phyloP scores from a whole-genome alignment of 2,797 vertebrate species.

The Glossophaga mutica region DNA sequence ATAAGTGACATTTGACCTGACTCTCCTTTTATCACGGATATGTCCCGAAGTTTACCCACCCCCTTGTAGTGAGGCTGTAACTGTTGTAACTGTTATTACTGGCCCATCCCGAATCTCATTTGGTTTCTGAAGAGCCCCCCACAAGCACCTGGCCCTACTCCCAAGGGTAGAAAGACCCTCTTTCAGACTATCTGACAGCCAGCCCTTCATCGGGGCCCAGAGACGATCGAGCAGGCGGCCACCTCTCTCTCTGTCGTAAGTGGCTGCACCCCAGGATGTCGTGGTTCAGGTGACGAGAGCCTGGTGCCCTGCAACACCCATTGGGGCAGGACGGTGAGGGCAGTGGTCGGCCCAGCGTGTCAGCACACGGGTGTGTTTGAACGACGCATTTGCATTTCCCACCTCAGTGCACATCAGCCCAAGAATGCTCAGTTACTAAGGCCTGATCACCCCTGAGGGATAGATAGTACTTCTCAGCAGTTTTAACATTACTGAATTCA shows the following conservation, averaged over 20 bases:
- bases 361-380: background rate
- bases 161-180: background rate
- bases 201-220: background rate
- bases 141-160: background rate
- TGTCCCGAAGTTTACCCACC: background rate
- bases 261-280: background rate
- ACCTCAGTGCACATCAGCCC: background rate
- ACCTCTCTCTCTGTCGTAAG: background rate
- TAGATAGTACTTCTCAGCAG: too few relatives aligned
- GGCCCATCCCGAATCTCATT: background rate
- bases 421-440: background rate
- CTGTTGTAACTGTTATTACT: background rate
- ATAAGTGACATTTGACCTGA: background rate
- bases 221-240: background rate
- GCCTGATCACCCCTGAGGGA: too few relatives aligned
- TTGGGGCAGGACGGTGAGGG: too few relatives aligned
- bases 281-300: background rate
- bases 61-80: background rate
- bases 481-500: too few relatives aligned
- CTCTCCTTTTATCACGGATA: background rate
- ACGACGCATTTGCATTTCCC: background rate
- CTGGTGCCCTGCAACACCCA: background rate
- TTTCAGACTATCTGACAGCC: accelerated
- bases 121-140: background rate
- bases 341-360: background rate